Evolutionary conservation across 2,888 invertebrate genomes (phyloP), one percentile per base, ranked within the genome.

Genomic region (Metallyticus violacea): DNA sequence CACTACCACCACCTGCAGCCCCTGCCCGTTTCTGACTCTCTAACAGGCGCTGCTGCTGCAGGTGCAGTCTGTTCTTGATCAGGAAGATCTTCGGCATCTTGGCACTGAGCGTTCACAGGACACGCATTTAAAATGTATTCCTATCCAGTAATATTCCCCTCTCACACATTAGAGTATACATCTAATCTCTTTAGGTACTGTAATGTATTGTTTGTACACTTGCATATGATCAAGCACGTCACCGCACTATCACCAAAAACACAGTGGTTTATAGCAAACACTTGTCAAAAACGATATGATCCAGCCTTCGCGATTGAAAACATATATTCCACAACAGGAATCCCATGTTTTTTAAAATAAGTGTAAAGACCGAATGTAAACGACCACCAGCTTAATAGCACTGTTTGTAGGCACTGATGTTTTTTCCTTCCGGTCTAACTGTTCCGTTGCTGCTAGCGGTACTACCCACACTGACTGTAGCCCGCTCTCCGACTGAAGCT

Each of bases 81-180:
- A 97, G 93, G 93, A 97, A 97, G 93, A 97, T 97, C 94, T 97
- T 97, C 94, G 97, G 97, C 97, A 97, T 97, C 90, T 91, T 93
- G 90, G 1, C 29, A 62, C 40, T 62, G 22, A 62, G 40, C 15
- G 40, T 62, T 62, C 40, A 62, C 40, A 62, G 40, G 40, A 62
- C 40, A 62, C 40, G n/a, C n/a, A n/a, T n/a, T n/a, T n/a, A n/a
- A n/a, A n/a, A n/a, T n/a, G n/a, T n/a, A n/a, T n/a, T n/a, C n/a
- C n/a, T n/a, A n/a, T n/a, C n/a, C n/a, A 62, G 40, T 4, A 62
- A 62, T 62, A 62, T 62, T 62, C 15, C 40, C 40, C 22, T 62
- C 40, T 22, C 40, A 62, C 40, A 62, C 40, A 62, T 22, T 62
- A 15, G 40, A 62, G 40, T 62, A 62, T 62, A 62, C 40, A 62